Evolutionary conservation across 2,113 vertebrate genomes (phyloP).

Genomic region (Syngnathus typhle): DNA sequence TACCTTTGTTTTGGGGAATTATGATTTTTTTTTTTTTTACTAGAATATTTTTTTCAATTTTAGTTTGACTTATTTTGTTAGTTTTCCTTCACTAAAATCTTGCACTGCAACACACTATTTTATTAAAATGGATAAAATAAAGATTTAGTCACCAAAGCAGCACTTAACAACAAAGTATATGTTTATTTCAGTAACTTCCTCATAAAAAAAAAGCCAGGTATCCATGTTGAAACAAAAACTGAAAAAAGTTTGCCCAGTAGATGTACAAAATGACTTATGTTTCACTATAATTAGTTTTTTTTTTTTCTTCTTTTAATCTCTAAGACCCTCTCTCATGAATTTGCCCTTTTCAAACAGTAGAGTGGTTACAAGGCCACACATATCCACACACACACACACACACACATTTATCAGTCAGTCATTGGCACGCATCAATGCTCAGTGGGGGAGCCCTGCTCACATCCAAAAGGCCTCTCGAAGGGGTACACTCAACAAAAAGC

Average conservation of each 20-base stretch:
- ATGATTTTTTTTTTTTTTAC: too few relatives aligned
- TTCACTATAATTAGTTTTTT: slow-evolving; percentile 17
- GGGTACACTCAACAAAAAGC: slow-evolving; percentile 19
- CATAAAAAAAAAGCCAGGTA: slow-evolving; percentile 23
- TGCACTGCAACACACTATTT: background rate
- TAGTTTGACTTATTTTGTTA: background rate
- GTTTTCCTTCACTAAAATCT: background rate
- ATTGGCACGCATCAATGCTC: slow-evolving; percentile 38
- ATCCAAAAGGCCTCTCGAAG: slow-evolving; percentile 28
- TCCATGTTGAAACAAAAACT: slow-evolving; percentile 16
- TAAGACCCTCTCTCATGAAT: slow-evolving; percentile 14
- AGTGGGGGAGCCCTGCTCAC: slow-evolving; percentile 70
- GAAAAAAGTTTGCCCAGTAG: slow-evolving; percentile 31
- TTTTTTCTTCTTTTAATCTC: slow-evolving; percentile 28
- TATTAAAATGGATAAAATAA: background rate
- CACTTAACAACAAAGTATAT: slow-evolving; percentile 33
- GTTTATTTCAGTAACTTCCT: slow-evolving; percentile 40
- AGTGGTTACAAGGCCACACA: slow-evolving; percentile 64
- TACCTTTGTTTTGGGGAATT: too few relatives aligned
- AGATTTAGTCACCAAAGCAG: background rate
- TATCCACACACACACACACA: slow-evolving; percentile 15
- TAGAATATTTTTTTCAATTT: too few relatives aligned
- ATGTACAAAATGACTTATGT: slow-evolving; percentile 24
- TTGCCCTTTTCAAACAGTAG: slow-evolving; percentile 46
- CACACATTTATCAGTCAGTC: slow-evolving; percentile 12